Percentiles rank a stretch among this genome's conserved stretches.
These are phyloP conservation scores for Anorthoa munda DNA, from an alignment of 2,888 invertebrate genomes.

Conservation along the genomic window DNA sequence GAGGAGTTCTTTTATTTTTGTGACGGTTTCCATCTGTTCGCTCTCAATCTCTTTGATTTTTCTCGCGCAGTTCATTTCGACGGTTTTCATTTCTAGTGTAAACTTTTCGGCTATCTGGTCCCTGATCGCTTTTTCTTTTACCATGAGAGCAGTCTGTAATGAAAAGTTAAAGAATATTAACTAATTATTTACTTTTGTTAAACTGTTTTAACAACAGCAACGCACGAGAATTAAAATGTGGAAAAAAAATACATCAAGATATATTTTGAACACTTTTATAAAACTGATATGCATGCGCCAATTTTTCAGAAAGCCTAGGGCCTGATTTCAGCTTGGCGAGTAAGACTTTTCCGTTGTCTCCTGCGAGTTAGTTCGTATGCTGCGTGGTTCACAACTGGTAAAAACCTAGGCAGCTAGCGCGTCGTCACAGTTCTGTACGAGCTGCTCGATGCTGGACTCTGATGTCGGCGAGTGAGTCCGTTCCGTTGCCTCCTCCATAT, in stretches of 20 bases:
- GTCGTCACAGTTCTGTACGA: slow-evolving; percentile 81
- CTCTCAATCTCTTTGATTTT: slow-evolving; percentile 89
- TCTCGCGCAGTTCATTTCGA: slow-evolving; percentile 90
- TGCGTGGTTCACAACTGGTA: not conserved
- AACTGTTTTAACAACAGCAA: no score
- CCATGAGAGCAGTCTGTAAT: slow-evolving; percentile 88
- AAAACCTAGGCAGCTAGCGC: slow-evolving; percentile 77
- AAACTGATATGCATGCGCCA: no score
- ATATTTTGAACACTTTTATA: no score
- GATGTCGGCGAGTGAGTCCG: no score
- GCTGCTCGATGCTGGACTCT: slow-evolving; percentile 73
- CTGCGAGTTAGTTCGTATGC: not conserved
- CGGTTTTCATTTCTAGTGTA: slow-evolving; percentile 91
- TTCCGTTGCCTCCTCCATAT: not conserved
- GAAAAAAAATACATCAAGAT: no score
- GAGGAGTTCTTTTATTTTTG: slow-evolving; percentile 87
- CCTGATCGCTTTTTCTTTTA: slow-evolving; percentile 91
- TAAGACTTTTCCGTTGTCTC: not conserved
- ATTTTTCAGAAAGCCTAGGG: no score
- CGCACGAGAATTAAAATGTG: no score
- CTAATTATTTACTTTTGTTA: no score
- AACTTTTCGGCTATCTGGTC: slow-evolving; percentile 93
- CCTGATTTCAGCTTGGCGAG: no score
- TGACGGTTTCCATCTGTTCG: slow-evolving; percentile 84
- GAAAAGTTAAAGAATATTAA: not conserved